Evolutionary conservation across 2,113 vertebrate genomes (phyloP), one percentile per base, ranked within the genome.

Genomic region (Cochlearius cochlearius): DNA sequence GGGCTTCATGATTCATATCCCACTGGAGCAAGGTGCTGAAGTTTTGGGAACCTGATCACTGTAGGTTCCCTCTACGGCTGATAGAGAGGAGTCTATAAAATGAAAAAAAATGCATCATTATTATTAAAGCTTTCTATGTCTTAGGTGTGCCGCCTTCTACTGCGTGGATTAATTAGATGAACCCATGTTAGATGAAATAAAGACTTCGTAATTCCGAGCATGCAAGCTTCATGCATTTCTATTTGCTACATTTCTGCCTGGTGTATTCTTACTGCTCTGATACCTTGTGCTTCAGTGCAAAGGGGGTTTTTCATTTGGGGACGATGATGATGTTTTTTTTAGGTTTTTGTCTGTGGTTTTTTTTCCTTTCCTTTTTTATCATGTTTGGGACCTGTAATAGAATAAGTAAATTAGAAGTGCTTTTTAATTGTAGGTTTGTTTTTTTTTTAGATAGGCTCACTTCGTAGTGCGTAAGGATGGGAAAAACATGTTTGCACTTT

Each of bases 1-100:
- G 29, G 32, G 12, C 13, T 59, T 77, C 38, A 7, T 36, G 39
- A 49, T 87, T 83, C 8, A 7, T n/a, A 9, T 39, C 56, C 21
- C 21, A 47, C 62, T 0, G 1, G 69, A 55, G 30, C 8, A 52
- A 39, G 19, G 17, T 71, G 56, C 39, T 0, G 2, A n/a, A 43
- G 34, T 64, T 78, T 45, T 52, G 49, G 34, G 29, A 75, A 52
- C 27, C 10, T 47, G 50, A 8, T 62, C 7, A 3, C 20, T 58
- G 36, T 25, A 49, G n/a, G 32, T 14, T 68, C 41, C 18, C 4
- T 74, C 32, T 29, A 2, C 3, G 10, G 5, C 1, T 38, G 49
- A 7, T 4, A 17, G 53, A 41, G 52, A 60, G 22, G 47, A 78
- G 39, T 43, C 47, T 62, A 7, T 5, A 36, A 56, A 23, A 56